Evolutionary conservation across 2,113 vertebrate species (phyloP), one percentile per base, ranked within the genome.

Genomic region (Empidonax alnorum): DNA sequence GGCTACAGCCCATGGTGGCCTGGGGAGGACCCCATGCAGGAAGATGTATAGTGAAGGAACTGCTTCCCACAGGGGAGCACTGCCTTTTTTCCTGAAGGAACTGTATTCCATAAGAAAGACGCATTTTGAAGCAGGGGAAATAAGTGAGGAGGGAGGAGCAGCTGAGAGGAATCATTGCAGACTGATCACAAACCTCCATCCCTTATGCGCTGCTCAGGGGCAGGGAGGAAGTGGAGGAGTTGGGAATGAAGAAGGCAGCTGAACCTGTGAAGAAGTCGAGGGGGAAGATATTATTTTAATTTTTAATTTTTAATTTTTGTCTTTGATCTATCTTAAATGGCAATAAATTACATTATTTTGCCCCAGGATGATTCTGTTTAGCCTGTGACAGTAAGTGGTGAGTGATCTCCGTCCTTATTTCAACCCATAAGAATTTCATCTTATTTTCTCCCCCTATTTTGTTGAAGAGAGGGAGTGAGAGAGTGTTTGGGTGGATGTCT

Each of bases 1-100:
- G 22, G 31, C 14, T 27, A 37, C 35, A 80, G 63, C 14, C 25
- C 73, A 16, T 0, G 0, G 47, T 44, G 27, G 27, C 37, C 59
- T 52, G 27, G 50, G 27, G 4, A 67, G 8, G 9, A 58, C 41
- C 13, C 14, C 2, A 1, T 2, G 30, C 22, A 69, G 44, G 9
- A 35, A 4, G 9, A 55, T 55, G 9, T 55, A 35, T 20, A 25
- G 55, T 65, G 25, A 65, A 39, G 23, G 22, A 68, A 41, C 8
- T 44, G 35, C 14, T 44, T 52, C 13, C 37, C 31, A 20, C 21
- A 18, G 27, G 62, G 28, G 16, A 78, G 23, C 7, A 23, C 59
- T 44, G 25, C 0, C 2, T 44, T 69, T 81, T 72, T 13, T 10
- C 41, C 31, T 50, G 46, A 66, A 75, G 12, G 47, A 63, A 18